phyloP scores from a whole-genome alignment of 1,140 invertebrate species.

The Physella acuta region DNA sequence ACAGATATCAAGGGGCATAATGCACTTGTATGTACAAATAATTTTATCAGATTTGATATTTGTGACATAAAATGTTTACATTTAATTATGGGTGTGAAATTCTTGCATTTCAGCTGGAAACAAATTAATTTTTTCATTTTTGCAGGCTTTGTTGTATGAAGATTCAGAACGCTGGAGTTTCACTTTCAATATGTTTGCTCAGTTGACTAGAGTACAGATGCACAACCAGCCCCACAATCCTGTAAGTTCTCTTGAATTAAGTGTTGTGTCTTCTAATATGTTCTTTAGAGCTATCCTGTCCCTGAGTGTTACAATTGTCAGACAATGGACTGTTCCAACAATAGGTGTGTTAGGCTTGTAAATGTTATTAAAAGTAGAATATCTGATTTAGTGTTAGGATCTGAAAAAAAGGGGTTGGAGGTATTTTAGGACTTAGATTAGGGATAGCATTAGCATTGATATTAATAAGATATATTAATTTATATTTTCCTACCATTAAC shows the following conservation, averaged over 20 bases:
- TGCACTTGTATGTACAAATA: conserved; percentile 48
- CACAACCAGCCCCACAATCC: conserved; percentile 48
- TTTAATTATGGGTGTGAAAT: background rate
- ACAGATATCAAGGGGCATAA: conserved; percentile 57
- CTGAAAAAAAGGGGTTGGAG: background rate
- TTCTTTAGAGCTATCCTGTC: background rate
- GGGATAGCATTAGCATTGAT: background rate
- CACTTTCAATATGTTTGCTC: conserved; percentile 56
- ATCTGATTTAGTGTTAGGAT: background rate
- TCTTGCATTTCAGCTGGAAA: background rate
- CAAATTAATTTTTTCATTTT: background rate
- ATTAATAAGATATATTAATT: background rate
- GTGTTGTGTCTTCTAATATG: conserved; percentile 15
- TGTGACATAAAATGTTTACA: background rate
- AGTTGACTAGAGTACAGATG: conserved; percentile 55
- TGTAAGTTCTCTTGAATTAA: background rate
- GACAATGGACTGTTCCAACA: background rate
- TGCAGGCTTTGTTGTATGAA: conserved; percentile 54
- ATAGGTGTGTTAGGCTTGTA: background rate
- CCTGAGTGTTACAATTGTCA: background rate
- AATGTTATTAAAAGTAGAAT: background rate
- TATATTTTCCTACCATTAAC: background rate
- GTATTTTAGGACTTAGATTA: background rate
- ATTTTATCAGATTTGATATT: background rate
- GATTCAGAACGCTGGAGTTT: conserved; percentile 56